These are phyloP conservation scores for Therioaphis trifolii DNA, from an alignment of 2,888 invertebrate genomes.

Conservation along the genomic window DNA sequence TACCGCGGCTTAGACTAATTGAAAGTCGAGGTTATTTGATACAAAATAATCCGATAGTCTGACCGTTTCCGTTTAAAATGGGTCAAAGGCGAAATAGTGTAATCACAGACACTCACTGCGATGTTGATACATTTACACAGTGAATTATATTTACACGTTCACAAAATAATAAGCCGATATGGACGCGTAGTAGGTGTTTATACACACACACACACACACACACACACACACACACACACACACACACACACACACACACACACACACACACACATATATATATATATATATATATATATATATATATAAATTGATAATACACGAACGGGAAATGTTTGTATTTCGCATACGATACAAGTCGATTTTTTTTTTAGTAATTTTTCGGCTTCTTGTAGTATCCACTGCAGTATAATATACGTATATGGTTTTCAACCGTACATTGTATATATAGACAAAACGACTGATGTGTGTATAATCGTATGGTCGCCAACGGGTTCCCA, in stretches of 20 bases:
- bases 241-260: too few species aligned
- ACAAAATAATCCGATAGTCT: conserved; percentile 9
- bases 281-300: too few species aligned
- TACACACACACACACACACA: too few species aligned
- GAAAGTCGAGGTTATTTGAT: conserved; percentile 50
- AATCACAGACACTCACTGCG: not conserved
- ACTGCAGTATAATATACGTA: too few species aligned
- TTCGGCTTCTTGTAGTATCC: too few species aligned
- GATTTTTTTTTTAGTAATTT: too few species aligned
- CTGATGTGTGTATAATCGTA: conserved; percentile 45
- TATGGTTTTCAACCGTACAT: too few species aligned
- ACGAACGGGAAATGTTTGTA: too few species aligned
- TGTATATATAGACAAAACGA: conserved; percentile 21
- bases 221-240: too few species aligned
- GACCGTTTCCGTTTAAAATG: conserved; percentile 44
- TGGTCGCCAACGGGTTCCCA: conserved; percentile 45
- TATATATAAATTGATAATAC: too few species aligned
- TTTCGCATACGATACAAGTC: too few species aligned
- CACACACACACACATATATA: too few species aligned
- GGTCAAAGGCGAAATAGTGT: conserved; percentile 54
- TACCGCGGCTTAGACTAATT: conserved; percentile 19
- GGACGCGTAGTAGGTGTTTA: not conserved
- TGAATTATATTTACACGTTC: conserved; percentile 1
- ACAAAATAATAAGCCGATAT: not conserved
- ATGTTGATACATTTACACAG: not conserved